Evolutionary conservation across 2,797 vertebrate species (phyloP), one percentile per base, ranked within the genome.

Genomic region (Sebastes steindachneri): DNA sequence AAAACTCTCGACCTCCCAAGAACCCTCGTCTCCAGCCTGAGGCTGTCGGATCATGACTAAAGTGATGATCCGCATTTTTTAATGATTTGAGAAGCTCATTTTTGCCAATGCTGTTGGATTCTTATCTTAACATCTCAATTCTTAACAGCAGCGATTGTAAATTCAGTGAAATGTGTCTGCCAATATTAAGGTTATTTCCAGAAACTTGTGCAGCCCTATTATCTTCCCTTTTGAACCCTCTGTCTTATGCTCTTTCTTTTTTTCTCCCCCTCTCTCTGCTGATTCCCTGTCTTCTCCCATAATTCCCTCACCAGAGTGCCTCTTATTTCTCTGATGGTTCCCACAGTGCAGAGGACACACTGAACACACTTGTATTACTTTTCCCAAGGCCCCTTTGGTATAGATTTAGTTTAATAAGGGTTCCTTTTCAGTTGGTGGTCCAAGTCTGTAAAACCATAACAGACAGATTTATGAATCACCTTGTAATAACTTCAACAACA

Each of bases 281-380:
- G 35, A 78, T 64, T 84, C 54, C 73, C 75, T 85, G 80, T 88
- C 86, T 68, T 66, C 58, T 66, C 65, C 55, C 74, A 83, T 87
- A 79, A 80, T 71, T 86, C 79, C 59, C 5, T 89, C 84, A 80
- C 5, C 5, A 1, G 33, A 75, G 23, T 75, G 78, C 64, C 48
- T 80, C 68, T 84, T 28, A 90, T 88, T 91, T 68, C 4, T 88
- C 69, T 88, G 85, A 87, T 86, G 75, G 91, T 87, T 91, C 84
- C 83, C 89, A 90, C 86, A 85, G 84, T 68, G 59, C 74, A 28
- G 62, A 79, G 57, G 77, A 73, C 75, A 77, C 60, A 5, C 48
- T 26, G 4, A 71, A 68, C 1, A 57, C 29, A 15, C 12, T 17
- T 48, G 17, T 8, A 25, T 10, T 58, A 19, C 58, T 73, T 82